Base-by-base conservation (phyloP, 2,888 invertebrate genomes). In the Arrhopalites spinosus region DNA sequence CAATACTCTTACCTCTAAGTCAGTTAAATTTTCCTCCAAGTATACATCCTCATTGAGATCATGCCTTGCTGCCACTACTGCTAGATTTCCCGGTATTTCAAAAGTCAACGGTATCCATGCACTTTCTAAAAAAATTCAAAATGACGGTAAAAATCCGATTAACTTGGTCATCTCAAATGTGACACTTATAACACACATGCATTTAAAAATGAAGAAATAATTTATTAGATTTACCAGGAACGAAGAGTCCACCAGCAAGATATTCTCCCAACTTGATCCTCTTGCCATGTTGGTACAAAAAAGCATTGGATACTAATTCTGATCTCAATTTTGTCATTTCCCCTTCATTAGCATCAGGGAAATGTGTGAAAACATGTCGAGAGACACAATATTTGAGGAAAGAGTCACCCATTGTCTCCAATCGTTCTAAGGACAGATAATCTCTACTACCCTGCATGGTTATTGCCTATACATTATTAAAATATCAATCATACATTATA, bases 371-470 rank as follows among this genome's bases (percentile, higher is more conserved):
- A 25, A 95, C 86, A 84, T 90, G 93, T 2, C 93, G 85, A 0
- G 92, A 91, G 0, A 90, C 88, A 1, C 91, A 90, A 82, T 91
- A 92, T 86, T 97, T 96, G 8, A 97, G 87, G 85, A 93, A 93
- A 0, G 95, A 92, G 85, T 97, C 96, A 0, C 96, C 97, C 2
- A 97, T 88, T 0, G 94, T 94, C 86, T 96, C 96, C 17, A 92
- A 86, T 0, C 95, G 87, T 84, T 97, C 96, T 82, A 94, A 85
- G 84, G 93, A 89, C 79, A 95, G 90, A 5, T 89, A 88, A 83
- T 96, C 96, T 78, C 90, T 88, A 0, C 92, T 90, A 76, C 89
- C 89, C 47, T 91, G 90, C 0, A 91, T 88, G 0, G 93, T 94
- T 0, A 95, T 84, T 0, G 93, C 92, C 84, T 88, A 85, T 11